A percentile compares a stretch with the other conserved stretches of the same genome.
Conservation (phyloP, 2,888 invertebrate genomes). For the Hydrotaea diabolus region DNA sequence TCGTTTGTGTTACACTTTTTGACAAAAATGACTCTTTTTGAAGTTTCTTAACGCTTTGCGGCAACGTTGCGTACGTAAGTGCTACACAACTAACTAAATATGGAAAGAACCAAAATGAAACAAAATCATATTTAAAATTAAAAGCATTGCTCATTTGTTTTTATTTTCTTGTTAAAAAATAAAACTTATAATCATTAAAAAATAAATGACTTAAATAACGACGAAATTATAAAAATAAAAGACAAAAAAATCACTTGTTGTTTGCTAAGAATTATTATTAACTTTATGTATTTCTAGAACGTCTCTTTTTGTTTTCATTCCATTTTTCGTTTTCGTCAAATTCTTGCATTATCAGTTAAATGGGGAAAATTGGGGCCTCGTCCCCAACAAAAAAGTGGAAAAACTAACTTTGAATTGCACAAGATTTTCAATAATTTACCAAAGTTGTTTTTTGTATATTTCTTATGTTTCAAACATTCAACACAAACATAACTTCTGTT, state of each 20-base stretch:
- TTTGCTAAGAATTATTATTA: conserved; percentile 32
- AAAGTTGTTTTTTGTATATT: conserved; percentile 5
- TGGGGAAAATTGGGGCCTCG: not conserved
- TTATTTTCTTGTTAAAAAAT: conserved; percentile 52
- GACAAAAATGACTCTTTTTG: too few relatives aligned
- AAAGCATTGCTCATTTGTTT: conserved; percentile 42
- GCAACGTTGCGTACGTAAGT: too few relatives aligned
- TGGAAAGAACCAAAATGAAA: conserved; percentile 33
- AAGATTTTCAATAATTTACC: conserved; percentile 14
- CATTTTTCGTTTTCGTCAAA: not conserved
- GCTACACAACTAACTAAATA: not conserved
- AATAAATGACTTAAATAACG: conserved; percentile 56
- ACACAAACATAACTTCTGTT: not conserved
- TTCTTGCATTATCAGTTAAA: conserved; percentile 17
- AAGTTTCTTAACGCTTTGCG: too few relatives aligned
- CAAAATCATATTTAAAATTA: conserved; percentile 22
- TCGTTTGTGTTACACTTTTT: too few relatives aligned
- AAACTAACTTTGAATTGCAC: conserved; percentile 41
- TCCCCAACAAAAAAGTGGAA: conserved; percentile 19
- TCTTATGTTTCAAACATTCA: too few relatives aligned
- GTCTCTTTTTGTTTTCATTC: not conserved
- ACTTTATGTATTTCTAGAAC: conserved; percentile 32
- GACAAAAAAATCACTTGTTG: conserved; percentile 56
- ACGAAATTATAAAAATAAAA: conserved; percentile 43
- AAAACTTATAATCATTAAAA: conserved; percentile 45